Conservation (phyloP, 2,113 vertebrate genomes). For the Thalassarche chlororhynchos region DNA sequence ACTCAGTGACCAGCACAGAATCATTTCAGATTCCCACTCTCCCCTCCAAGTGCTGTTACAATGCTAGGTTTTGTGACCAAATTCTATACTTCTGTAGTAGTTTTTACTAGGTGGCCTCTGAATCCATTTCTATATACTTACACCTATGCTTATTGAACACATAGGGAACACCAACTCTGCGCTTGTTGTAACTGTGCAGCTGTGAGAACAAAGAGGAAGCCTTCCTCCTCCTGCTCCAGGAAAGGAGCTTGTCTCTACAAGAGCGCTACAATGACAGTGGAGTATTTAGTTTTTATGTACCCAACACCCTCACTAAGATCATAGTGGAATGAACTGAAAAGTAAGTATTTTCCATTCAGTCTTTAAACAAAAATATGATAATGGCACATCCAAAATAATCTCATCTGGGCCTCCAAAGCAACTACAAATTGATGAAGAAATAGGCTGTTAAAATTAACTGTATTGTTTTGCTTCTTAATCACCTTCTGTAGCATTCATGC, state of each 20-base stretch:
- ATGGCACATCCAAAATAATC: neutral
- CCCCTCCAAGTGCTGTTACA: neutral
- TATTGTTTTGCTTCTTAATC: neutral
- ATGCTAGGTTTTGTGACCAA: neutral
- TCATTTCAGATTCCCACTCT: neutral
- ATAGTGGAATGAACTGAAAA: neutral
- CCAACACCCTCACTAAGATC: neutral
- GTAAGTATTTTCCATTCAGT: neutral
- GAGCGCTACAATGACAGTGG: neutral
- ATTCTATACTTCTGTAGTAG: neutral
- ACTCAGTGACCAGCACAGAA: neutral
- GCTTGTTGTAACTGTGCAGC: accelerated
- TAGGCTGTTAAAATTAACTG: neutral
- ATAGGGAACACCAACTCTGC: accelerated
- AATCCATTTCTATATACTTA: neutral
- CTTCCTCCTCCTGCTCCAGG: neutral
- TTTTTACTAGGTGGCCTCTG: neutral
- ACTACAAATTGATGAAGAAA: neutral
- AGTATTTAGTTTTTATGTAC: neutral
- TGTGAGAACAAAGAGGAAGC: neutral
- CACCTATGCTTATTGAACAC: neutral
- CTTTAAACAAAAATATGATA: neutral
- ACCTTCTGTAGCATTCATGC: neutral
- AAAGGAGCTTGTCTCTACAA: neutral
- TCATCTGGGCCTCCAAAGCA: neutral